These are phyloP conservation scores for Hypomesus transpacificus DNA, from an alignment of 2,113 vertebrate species.

Conservation along the genomic window DNA sequence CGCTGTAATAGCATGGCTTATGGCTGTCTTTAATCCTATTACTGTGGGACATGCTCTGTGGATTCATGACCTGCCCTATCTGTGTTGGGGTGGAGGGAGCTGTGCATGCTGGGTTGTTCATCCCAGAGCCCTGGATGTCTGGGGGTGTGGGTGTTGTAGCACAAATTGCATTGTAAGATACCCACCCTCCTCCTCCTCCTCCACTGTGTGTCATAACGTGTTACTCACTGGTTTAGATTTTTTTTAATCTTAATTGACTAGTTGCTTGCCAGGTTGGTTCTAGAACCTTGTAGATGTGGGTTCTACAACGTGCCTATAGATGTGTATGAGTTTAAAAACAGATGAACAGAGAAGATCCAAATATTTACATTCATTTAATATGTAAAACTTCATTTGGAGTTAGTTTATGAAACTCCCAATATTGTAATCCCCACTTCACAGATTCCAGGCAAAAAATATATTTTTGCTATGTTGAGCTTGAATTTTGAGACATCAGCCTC, in stretches of 20 bases:
- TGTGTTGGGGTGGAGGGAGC: conserved; percentile 20
- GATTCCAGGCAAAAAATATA: too few relatives aligned
- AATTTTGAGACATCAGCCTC: conserved; percentile 26
- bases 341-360: too few relatives aligned
- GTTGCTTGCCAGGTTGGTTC: too few relatives aligned
- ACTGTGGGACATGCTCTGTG: conserved; percentile 46
- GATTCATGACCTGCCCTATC: conserved; percentile 34
- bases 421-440: background rate
- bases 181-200: conserved; percentile 42
- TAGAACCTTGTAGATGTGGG: too few relatives aligned
- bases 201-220: conserved; percentile 62
- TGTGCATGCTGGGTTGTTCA: conserved; percentile 44
- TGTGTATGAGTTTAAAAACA: too few relatives aligned
- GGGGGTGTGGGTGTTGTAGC: conserved; percentile 21
- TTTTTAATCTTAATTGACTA: too few relatives aligned
- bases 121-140: background rate
- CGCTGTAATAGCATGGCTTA: conserved; percentile 52
- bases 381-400: too few relatives aligned
- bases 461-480: conserved; percentile 9
- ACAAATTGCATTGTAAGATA: conserved; percentile 63
- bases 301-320: too few relatives aligned
- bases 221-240: conserved; percentile 59
- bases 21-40: conserved; percentile 70
- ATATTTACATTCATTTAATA: too few relatives aligned
- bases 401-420: conserved; percentile 56